Conservation (phyloP, 2,113 vertebrate genomes). For the Mus musculus region DNA sequence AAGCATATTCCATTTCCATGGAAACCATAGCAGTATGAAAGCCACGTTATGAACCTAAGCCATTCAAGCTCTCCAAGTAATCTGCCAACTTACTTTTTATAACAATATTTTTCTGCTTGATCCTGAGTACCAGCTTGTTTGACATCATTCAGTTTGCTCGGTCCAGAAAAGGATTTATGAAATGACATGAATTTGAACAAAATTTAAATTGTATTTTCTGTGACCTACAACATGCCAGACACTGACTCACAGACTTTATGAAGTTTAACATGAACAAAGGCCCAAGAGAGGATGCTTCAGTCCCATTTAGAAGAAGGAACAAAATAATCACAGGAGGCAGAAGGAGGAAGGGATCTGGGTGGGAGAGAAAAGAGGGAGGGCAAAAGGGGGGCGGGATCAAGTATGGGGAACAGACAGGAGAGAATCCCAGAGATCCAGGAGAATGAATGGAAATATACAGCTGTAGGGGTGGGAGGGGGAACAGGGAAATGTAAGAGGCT, state of each 20-base stretch:
- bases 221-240: neutral
- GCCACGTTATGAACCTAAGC: neutral
- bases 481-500: too few relatives aligned
- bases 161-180: neutral
- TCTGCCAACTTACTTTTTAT: neutral
- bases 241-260: neutral
- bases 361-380: too few relatives aligned
- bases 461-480: too few relatives aligned
- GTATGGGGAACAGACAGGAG: too few relatives aligned
- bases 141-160: neutral
- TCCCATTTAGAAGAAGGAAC: too few relatives aligned
- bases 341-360: too few relatives aligned
- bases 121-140: neutral
- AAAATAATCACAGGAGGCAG: too few relatives aligned
- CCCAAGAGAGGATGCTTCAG: too few relatives aligned
- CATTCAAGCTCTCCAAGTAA: neutral
- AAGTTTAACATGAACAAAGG: too few relatives aligned
- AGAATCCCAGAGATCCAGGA: too few relatives aligned
- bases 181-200: neutral
- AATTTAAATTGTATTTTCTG: neutral
- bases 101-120: slow-evolving; percentile 5
- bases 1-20: slow-evolving; percentile 32
- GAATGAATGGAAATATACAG: too few relatives aligned
- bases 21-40: slow-evolving; percentile 34
- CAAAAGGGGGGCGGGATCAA: too few relatives aligned